phyloP scores from a whole-genome alignment of 2,113 vertebrate species.

The Chloebia gouldiae region DNA sequence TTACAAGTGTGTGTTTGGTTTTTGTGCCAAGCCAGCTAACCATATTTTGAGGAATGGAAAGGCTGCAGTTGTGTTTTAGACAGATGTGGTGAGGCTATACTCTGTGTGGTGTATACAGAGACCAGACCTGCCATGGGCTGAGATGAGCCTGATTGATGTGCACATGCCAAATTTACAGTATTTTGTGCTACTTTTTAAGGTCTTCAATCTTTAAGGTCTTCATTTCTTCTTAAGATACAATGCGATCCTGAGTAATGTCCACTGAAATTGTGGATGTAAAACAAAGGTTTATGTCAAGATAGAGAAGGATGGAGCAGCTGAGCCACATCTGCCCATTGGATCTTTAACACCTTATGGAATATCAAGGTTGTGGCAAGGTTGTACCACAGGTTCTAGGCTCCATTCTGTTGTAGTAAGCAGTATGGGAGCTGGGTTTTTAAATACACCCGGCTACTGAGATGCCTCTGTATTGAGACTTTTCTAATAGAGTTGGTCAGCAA shows the following conservation, averaged over 20 bases:
- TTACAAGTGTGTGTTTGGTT: neutral
- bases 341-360: neutral
- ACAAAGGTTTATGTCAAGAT: neutral
- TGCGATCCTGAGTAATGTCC: neutral
- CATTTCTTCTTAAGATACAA: neutral
- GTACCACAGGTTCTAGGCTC: neutral
- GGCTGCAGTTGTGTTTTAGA: neutral
- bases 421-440: neutral
- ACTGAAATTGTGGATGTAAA: neutral
- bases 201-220: neutral
- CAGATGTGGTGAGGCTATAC: neutral
- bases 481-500: neutral
- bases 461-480: neutral
- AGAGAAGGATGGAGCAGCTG: neutral
- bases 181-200: neutral
- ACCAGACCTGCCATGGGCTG: neutral
- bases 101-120: neutral
- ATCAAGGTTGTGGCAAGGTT: neutral
- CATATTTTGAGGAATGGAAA: neutral
- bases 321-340: fast-evolving
- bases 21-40: neutral
- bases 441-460: neutral
- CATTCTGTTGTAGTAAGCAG: neutral
- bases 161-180: neutral
- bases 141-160: neutral